These are phyloP conservation scores for Pampusana beccarii DNA, from an alignment of 2,113 vertebrate genomes.

Conservation along the genomic window DNA sequence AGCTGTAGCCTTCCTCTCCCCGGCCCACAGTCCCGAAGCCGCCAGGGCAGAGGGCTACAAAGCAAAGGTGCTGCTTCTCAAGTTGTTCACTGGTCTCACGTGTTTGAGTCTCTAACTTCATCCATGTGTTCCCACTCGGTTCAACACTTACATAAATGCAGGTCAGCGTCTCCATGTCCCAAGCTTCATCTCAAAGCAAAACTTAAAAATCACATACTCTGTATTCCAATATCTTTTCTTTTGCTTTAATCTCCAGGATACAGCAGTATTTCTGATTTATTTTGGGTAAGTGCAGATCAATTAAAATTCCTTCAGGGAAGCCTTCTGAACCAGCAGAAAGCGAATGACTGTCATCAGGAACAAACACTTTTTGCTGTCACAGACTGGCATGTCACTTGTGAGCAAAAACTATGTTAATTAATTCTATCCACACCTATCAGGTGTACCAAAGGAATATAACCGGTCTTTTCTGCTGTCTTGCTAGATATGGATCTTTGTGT, in stretches of 20 bases:
- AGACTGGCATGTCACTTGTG: conserved; percentile 40
- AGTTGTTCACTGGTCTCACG: background rate
- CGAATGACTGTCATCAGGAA: conserved; percentile 68
- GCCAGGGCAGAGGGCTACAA: background rate
- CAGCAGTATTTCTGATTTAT: conserved; percentile 67
- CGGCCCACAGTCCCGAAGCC: background rate
- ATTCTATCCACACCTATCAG: conserved; percentile 50
- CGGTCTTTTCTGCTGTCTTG: background rate
- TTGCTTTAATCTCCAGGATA: conserved; percentile 65
- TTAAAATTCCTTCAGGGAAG: conserved; percentile 71
- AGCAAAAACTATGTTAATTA: conserved; percentile 70
- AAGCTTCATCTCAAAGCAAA: conserved; percentile 45
- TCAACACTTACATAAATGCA: conserved; percentile 36
- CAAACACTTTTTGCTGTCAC: conserved; percentile 67
- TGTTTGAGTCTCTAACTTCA: conserved; percentile 10
- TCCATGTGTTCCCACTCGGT: background rate
- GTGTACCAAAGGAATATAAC: conserved; percentile 58
- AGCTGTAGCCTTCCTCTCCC: background rate
- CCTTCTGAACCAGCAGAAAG: conserved; percentile 70
- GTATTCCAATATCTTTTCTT: conserved; percentile 51
- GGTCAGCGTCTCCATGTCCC: conserved; percentile 18
- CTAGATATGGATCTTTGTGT: conserved; percentile 9
- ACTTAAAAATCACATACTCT: conserved; percentile 39
- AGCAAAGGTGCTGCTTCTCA: conserved; percentile 24
- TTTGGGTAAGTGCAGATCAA: conserved; percentile 73